These are phyloP conservation scores for Trigoniulus corallinus DNA, from an alignment of 1,140 invertebrate genomes.

Conservation along the genomic window DNA sequence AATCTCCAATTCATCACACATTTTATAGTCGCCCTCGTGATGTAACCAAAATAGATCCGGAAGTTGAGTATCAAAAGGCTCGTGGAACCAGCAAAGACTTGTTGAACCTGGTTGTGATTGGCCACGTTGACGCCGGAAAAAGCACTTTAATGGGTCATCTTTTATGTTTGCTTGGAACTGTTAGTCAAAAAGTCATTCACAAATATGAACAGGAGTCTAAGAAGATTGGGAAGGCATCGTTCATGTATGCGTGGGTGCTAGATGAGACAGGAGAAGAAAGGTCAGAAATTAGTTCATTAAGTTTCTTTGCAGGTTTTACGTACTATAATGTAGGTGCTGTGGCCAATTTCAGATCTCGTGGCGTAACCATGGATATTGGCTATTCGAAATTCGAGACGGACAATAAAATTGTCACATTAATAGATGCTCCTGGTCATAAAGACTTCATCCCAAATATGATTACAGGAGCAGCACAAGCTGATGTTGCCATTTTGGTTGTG, in stretches of 20 bases:
- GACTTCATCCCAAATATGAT: constrained; percentile 99
- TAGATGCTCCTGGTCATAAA: constrained; percentile 95
- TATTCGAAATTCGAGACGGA: constrained; percentile 84
- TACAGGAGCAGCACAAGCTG: constrained; percentile 87
- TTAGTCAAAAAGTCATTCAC: constrained; percentile 79
- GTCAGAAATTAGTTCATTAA: constrained; percentile 25
- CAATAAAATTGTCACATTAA: constrained; percentile 60
- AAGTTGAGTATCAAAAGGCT: constrained; percentile 48
- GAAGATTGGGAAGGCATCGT: constrained; percentile 94
- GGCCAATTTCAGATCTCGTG: constrained; percentile 37
- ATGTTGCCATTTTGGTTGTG: constrained; percentile 88
- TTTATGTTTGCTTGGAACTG: constrained; percentile 72
- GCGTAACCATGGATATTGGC: constrained; percentile 96
- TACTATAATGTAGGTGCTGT: not conserved
- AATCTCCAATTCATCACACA: no score
- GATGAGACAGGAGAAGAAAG: constrained; percentile 97
- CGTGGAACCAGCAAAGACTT: constrained; percentile 51
- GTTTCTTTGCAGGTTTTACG: not conserved
- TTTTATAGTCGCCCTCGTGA: no score
- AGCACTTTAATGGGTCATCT: constrained; percentile 94
- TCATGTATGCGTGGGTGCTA: constrained; percentile 97
- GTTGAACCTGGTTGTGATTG: constrained; percentile 87
- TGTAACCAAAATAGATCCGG: not conserved
- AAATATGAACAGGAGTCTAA: constrained; percentile 97
- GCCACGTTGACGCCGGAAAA: constrained; percentile 98